phyloP scores from a whole-genome alignment of 2,888 invertebrate genomes.

The Lagria hirta region DNA sequence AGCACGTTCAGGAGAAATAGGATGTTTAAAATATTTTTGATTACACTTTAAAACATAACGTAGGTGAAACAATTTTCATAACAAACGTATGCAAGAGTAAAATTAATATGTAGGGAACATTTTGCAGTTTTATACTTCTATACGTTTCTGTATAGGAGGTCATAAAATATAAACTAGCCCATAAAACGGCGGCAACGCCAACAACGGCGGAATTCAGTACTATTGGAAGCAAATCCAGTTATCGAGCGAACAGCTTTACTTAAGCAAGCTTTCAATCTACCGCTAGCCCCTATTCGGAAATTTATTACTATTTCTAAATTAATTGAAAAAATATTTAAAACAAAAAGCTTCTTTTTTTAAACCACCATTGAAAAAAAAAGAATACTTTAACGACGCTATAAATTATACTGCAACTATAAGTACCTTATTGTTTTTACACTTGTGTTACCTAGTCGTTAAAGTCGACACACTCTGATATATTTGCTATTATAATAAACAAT shows the following conservation, averaged over 20 bases:
- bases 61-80: slow-evolving; percentile 38
- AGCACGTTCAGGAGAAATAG: slow-evolving; percentile 11
- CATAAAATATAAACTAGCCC: slow-evolving; percentile 50
- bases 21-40: slow-evolving; percentile 33
- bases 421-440: no score
- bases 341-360: no score
- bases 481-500: no score
- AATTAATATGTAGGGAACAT: slow-evolving; percentile 50
- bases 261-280: slow-evolving; percentile 23
- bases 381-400: no score
- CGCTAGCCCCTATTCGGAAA: slow-evolving; percentile 7
- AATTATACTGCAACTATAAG: no score
- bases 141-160: slow-evolving; percentile 46
- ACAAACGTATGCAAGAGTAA: slow-evolving; percentile 45
- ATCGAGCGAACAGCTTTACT: slow-evolving; percentile 25
- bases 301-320: slow-evolving; percentile 21
- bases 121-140: slow-evolving; percentile 48
- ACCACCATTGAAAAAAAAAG: no score
- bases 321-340: slow-evolving; percentile 17
- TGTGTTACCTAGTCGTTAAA: no score
- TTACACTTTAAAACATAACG: slow-evolving; percentile 25
- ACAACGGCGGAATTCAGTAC: slow-evolving; percentile 29
- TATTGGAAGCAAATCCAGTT: slow-evolving; percentile 23
- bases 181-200: slow-evolving; percentile 41
- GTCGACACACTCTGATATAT: no score